Percentiles rank a stretch among this genome's conserved stretches.
phyloP scores from a whole-genome alignment of 2,888 invertebrate genomes.

The Emesis castigata region DNA sequence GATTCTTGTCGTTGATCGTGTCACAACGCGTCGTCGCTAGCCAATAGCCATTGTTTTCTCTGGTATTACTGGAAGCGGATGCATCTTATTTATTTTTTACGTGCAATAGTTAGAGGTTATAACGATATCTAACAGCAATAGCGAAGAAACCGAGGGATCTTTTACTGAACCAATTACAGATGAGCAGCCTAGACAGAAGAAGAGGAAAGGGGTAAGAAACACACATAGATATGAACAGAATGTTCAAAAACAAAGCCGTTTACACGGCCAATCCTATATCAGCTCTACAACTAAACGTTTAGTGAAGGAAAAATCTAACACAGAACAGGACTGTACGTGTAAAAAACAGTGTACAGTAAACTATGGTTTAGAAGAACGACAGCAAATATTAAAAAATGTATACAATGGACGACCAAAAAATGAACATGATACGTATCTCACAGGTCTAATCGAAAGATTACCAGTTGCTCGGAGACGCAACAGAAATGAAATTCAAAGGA shows the following conservation, averaged over 20 bases:
- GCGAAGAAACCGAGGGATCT: too few relatives aligned
- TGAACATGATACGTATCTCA: not conserved
- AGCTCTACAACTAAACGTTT: not conserved
- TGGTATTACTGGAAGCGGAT: not conserved
- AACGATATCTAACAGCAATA: not conserved
- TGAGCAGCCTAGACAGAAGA: not conserved
- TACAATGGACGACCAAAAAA: not conserved
- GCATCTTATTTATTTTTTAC: not conserved
- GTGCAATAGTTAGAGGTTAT: not conserved
- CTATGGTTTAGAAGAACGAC: not conserved
- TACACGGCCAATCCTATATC: not conserved
- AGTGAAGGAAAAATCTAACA: not conserved
- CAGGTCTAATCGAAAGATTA: not conserved
- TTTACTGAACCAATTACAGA: too few relatives aligned
- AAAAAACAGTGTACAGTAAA: not conserved
- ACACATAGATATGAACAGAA: not conserved
- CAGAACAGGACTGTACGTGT: not conserved
- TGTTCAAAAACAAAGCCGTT: not conserved
- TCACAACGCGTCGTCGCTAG: not conserved
- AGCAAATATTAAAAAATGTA: not conserved
- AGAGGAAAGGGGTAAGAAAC: not conserved
- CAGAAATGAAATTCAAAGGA: slow-evolving; percentile 2
- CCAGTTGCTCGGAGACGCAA: slow-evolving; percentile 1
- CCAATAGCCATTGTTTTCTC: not conserved
- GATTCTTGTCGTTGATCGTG: not conserved